Evolutionary conservation across 2,113 vertebrate genomes (phyloP), one percentile per base, ranked within the genome.

Genomic region (Phaethornis superciliosus): DNA sequence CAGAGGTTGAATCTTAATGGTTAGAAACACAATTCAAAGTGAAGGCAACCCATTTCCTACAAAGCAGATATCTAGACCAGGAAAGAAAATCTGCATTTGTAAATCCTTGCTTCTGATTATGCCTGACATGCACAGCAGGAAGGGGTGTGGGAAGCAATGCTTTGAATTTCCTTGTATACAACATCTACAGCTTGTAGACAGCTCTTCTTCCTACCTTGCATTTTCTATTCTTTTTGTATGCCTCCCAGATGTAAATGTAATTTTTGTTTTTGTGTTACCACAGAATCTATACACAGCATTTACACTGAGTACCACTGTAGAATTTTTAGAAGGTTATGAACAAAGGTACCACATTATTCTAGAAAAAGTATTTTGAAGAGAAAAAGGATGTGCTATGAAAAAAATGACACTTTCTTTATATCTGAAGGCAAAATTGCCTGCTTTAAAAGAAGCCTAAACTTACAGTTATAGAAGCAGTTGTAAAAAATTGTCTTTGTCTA

Each of bases 371-470:
- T 55, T 89, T 91, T 81, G 35, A 70, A 77, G 40, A 59, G 24
- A 44, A 85, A 94, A 94, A 82, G 28, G 52, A 87, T 65, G 22
- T 21, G 28, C n/a, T n/a, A 37, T 23, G 40, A 23, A 37, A 55
- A 90, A 65, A 42, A 60, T 7, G 0, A 18, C 33, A 47, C 24
- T 68, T 74, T 12, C 23, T 40, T 72, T 42, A 51, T 24, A 42
- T 49, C 70, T 94, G 63, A 85, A 90, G 52, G 46, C 11, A 94
- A 93, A 96, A 93, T 81, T 60, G 19, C 37, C 91, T 33, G n/a
- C 26, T 91, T 72, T 51, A 28, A 35, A 81, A 88, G 78, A 85
- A 33, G 5, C 33, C 64, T 62, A 11, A 56, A 90, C 35, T 56
- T 64, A 12, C 49, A 62, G 26, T 33, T 15, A 77, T 77, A 52